Evolutionary conservation across 2,888 invertebrate genomes (phyloP), one percentile per base, ranked within the genome.

Genomic region (Cephalotes varians): DNA sequence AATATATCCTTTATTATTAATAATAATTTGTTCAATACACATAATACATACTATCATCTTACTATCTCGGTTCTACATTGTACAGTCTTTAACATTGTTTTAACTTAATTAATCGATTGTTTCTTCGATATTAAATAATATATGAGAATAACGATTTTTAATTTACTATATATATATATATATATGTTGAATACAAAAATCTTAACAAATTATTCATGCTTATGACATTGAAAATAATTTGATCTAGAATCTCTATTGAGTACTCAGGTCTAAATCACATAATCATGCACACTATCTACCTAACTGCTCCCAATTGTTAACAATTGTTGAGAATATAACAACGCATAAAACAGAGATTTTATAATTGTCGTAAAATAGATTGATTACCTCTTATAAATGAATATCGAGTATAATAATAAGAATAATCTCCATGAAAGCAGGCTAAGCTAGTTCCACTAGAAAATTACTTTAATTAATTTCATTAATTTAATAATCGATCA

Each of bases 1-100:
- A 89, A 90, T 90, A 90, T 84, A 86, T 85, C 81, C 85, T 90
- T 90, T 87, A 87, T 90, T 88, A 64, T 40, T 84, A 82, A 81
- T 77, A 86, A 86, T 83, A 80, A 77, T 85, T 88, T 58, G 85
- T 65, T 65, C n/a, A 44, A 56, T 79, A 71, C 62, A 71, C 25
- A 64, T 76, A 84, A 65, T 77, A 60, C 49, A 65, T 82, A 82
- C 56, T 71, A 44, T 74, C 44, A 12, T 62, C 37, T 58, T 69
- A 34, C 21, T 25, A 69, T 77, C 47, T 79, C 71, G 9, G 47
- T 71, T 69, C 21, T 54, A 34, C 34, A 47, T 56, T 34, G n/a
- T 69, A 77, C 56, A 79, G 44, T 56, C 25, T 47, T 69, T 10
- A 77, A 69, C 40, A 71, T 71, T 1, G 21, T 7, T 44, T 51